Evolutionary conservation across 2,113 vertebrate genomes (phyloP), one percentile per base, ranked within the genome.

Genomic region (Psettodes erumei): DNA sequence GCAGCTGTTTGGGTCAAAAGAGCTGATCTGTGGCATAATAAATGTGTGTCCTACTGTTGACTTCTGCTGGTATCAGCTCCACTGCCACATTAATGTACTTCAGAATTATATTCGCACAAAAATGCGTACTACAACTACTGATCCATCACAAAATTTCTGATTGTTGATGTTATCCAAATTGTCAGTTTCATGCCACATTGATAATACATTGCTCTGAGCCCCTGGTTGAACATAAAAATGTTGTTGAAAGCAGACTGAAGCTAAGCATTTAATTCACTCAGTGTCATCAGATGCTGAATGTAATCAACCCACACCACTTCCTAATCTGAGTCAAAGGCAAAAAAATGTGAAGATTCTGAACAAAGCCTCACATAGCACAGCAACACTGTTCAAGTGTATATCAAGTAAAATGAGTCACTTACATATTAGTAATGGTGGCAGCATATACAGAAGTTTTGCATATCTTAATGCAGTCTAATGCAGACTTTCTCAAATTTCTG

Each of bases 251-350:
- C 47, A 62, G 42, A n/a, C n/a, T 42, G 54, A 59, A 47, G 8
- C 30, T 28, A 10, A 48, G 12, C 40, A 40, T 40, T 45, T 16
- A 75, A 25, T 5, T 47, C 42, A 15, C 7, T 28, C 43, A 27
- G 9, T 54, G 50, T 19, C 27, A 68, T 68, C 27, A 37, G 42
- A 63, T 58, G 51, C 50, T 62, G 1, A 74, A 64, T 2, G 30
- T 30, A 69, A 54, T 50, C 40, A 50, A 37, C 8, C 23, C 11
- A 42, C 6, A 50, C 25, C 37, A n/a, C 40, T 33, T 47, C 18
- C 70, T 47, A 32, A 40, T 61, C 21, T 19, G 12, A 28, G 42
- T 25, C 42, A 33, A 43, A 40, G 5, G 3, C 25, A 30, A 55
- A 55, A 33, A 0, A 63, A 68, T 27, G 48, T 51, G 25, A 53